Percentiles rank a stretch among this genome's conserved stretches.
phyloP scores from a whole-genome alignment of 2,797 vertebrate genomes.

The Pipistrellus kuhlii region DNA sequence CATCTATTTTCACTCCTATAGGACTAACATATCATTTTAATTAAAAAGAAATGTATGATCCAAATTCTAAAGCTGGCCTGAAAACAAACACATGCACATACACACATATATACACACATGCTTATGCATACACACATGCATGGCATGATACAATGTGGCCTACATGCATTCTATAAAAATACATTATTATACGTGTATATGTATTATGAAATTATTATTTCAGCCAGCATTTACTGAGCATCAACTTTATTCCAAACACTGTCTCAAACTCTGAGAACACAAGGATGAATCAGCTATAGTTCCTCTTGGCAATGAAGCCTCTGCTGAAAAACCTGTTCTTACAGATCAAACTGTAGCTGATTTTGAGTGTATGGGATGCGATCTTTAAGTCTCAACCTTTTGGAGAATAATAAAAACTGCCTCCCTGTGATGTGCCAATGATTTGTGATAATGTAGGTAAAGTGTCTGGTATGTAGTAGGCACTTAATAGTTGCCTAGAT shows the following conservation, averaged over 20 bases:
- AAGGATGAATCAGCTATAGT: not conserved
- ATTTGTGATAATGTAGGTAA: not conserved
- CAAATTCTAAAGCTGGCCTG: not conserved
- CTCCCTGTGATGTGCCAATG: not conserved
- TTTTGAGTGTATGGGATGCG: not conserved
- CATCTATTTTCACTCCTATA: not conserved
- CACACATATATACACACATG: fast-evolving
- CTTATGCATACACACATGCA: not conserved
- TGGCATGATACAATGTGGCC: not conserved
- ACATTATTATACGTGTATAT: not conserved
- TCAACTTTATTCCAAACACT: not conserved
- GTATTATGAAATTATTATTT: not conserved
- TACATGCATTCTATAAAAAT: not conserved
- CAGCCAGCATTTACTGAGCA: not conserved
- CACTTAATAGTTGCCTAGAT: not conserved
- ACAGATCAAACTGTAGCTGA: not conserved
- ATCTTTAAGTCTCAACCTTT: not conserved
- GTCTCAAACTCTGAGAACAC: not conserved
- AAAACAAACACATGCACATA: not conserved
- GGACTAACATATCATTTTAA: not conserved
- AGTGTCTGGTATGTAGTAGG: not conserved
- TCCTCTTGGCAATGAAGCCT: not conserved
- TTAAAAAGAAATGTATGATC: not conserved
- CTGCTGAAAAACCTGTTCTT: not conserved
- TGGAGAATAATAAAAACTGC: not conserved